A percentile compares a stretch with the other conserved stretches of the same genome.
Evolutionary conservation across 2,888 invertebrate genomes (phyloP).

Genomic region (Prosopocoilus inquinatus): DNA sequence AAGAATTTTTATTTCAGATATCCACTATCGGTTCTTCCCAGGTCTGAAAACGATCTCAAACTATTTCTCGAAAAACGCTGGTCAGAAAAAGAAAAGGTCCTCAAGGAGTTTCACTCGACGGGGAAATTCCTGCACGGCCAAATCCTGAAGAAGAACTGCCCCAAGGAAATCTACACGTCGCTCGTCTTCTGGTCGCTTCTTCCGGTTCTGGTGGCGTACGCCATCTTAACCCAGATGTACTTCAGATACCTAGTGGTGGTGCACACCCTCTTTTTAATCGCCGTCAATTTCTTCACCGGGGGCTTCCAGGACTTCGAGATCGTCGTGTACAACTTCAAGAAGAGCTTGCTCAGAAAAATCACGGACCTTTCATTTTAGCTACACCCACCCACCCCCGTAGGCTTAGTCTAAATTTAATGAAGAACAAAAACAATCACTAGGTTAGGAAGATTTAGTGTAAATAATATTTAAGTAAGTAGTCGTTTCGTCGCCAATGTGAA

Average conservation of each 20-base stretch:
- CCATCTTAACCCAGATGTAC: slow-evolving; percentile 47
- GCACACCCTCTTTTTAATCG: slow-evolving; percentile 56
- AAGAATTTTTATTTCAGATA: slow-evolving; percentile 54
- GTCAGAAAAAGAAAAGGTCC: slow-evolving; percentile 62
- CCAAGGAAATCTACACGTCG: slow-evolving; percentile 53
- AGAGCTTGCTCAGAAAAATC: neutral
- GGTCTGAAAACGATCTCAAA: slow-evolving; percentile 57
- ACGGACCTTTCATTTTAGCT: neutral
- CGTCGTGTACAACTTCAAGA: slow-evolving; percentile 11
- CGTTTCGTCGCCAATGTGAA: too few species aligned
- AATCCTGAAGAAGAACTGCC: slow-evolving; percentile 36
- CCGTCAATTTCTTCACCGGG: slow-evolving; percentile 57
- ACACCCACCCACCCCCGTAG: too few species aligned
- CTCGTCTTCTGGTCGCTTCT: slow-evolving; percentile 66
- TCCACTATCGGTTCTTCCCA: slow-evolving; percentile 58
- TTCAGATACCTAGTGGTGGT: slow-evolving; percentile 56
- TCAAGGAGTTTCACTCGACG: slow-evolving; percentile 59
- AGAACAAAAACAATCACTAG: too few species aligned
- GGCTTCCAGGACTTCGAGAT: slow-evolving; percentile 62
- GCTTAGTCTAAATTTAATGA: too few species aligned
- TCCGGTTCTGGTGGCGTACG: slow-evolving; percentile 53
- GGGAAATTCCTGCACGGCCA: slow-evolving; percentile 51
- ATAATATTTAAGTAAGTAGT: too few species aligned
- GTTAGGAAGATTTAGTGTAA: too few species aligned
- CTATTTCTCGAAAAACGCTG: slow-evolving; percentile 66